phyloP scores from a whole-genome alignment of 2,797 vertebrate genomes.

The Tamandua tetradactyla region DNA sequence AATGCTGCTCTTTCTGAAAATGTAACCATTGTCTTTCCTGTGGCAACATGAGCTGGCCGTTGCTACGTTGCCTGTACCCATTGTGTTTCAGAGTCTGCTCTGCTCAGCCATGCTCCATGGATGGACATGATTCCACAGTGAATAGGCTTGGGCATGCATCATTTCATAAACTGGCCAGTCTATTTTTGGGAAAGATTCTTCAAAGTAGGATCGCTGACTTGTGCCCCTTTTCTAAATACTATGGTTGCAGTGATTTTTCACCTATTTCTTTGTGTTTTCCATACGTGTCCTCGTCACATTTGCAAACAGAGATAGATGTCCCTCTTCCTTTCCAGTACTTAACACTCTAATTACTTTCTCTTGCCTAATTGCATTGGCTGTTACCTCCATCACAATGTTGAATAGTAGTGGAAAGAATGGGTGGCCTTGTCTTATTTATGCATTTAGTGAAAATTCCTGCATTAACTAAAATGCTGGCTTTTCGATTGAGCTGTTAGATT shows the following conservation, averaged over 20 bases:
- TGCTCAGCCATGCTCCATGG: accelerated
- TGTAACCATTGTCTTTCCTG: accelerated
- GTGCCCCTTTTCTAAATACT: background rate
- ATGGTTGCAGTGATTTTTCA: background rate
- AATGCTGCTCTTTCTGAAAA: too few species aligned
- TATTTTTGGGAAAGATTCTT: background rate
- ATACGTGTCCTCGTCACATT: background rate
- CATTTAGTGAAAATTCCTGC: background rate
- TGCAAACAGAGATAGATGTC: background rate
- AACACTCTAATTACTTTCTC: background rate
- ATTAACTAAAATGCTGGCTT: background rate
- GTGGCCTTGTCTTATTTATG: background rate
- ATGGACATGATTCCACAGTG: accelerated
- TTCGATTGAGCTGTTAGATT: background rate
- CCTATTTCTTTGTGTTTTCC: background rate
- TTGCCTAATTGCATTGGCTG: background rate
- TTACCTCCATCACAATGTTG: background rate
- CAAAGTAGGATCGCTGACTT: background rate
- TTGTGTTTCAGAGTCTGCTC: accelerated
- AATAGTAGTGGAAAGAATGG: too few species aligned
- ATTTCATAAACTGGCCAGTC: background rate
- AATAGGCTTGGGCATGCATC: accelerated
- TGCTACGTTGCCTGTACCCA: too few species aligned
- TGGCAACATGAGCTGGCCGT: background rate
- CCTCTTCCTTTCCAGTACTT: background rate